Evolutionary conservation across 2,113 vertebrate species (phyloP), one percentile per base, ranked within the genome.

Genomic region (Microcebus griseorufus): DNA sequence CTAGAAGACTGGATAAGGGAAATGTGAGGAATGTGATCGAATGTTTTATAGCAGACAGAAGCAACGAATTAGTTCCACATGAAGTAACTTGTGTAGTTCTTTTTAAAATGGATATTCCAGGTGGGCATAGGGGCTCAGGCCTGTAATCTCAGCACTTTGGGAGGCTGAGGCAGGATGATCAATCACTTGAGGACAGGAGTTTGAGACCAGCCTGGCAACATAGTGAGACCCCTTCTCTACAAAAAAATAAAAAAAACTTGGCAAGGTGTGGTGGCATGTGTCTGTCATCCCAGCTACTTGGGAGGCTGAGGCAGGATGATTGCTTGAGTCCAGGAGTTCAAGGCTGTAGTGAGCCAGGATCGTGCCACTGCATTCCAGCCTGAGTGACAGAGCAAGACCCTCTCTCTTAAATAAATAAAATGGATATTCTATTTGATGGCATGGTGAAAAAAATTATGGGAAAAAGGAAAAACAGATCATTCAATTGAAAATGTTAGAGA

Each of bases 401-500:
- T 9, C 17, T 16, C 64, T 67, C 64, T 34, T 64, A 62, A 62
- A 27, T 62, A 27, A 64, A 64, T 64, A 29, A 64, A 58, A 64
- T 64, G 62, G 62, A 64, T 64, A 29, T 64, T 29, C 62, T 27
- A 64, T 29, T 29, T 12, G 27, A 64, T 64, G 25, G 62, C 27
- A 25, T 64, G 27, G 25, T 64, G 10, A 29, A 67, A 62, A 62
- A 62, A 62, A 62, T 3, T 45, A 45, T 45, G 10, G 9, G 27
- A 62, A 60, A 65, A 65, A 12, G 16, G 10, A 76, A 64, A 64
- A 64, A 64, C 5, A 1, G 27, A 29, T 64, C 62, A 64, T 72
- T 88, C 16, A 45, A 65, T 32, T 82, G 39, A 81, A 62, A 84
- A 88, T 69, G 16, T 29, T 64, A 65, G n/a, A 72, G 92, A 69